phyloP scores from a whole-genome alignment of 2,888 invertebrate genomes.

The Dicycla oo region DNA sequence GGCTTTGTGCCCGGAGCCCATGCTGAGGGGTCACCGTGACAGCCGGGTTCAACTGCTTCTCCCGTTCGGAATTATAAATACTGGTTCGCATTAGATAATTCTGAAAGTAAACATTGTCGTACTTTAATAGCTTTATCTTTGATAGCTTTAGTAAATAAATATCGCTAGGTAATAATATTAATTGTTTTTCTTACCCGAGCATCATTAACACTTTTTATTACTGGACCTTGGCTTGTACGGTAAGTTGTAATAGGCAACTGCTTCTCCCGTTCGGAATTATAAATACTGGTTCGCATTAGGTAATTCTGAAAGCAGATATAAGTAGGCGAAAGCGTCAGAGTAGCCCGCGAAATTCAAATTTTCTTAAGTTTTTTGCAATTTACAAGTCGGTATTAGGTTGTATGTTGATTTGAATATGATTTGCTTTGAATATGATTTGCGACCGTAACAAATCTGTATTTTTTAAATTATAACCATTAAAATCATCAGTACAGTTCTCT shows the following conservation, averaged over 20 bases:
- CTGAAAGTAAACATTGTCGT: conserved; percentile 63
- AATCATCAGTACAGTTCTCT: too few species aligned
- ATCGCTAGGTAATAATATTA: not conserved
- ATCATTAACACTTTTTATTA: conserved; percentile 80
- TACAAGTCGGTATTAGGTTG: too few species aligned
- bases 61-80: conserved; percentile 69
- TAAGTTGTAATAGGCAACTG: conserved; percentile 75
- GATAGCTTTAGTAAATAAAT: too few species aligned
- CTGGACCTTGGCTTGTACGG: conserved; percentile 77
- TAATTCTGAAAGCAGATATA: conserved; percentile 70
- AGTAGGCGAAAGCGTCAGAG: not conserved
- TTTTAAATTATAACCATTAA: too few species aligned
- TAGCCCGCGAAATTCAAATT: too few species aligned
- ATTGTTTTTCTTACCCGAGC: conserved; percentile 74
- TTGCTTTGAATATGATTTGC: too few species aligned
- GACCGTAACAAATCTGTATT: too few species aligned
- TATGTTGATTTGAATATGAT: too few species aligned
- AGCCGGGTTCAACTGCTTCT: conserved; percentile 71
- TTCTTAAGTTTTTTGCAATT: too few species aligned
- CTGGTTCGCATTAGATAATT: conserved; percentile 78
- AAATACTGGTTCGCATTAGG: conserved; percentile 75
- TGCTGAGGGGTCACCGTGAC: conserved; percentile 76
- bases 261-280: conserved; percentile 71
- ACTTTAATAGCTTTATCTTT: not conserved
- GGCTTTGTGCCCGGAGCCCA: conserved; percentile 60